phyloP scores from a whole-genome alignment of 2,113 vertebrate genomes.

The Fukomys damarensis region DNA sequence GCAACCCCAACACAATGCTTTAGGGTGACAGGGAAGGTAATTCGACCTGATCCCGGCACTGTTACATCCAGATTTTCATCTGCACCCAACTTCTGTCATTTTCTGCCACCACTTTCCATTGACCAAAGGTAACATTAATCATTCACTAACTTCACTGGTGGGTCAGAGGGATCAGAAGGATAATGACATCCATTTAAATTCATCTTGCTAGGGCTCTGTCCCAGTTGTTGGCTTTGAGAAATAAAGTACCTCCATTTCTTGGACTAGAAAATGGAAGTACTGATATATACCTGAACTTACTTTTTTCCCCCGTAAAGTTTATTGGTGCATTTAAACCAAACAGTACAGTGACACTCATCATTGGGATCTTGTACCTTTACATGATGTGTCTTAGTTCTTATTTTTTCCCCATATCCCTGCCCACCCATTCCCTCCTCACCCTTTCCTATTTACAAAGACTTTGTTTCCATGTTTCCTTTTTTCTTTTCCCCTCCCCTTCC shows the following conservation, averaged over 20 bases:
- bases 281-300: not conserved
- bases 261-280: not conserved
- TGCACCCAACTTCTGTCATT: not conserved
- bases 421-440: too few species aligned
- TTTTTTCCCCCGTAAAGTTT: too few species aligned
- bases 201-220: not conserved
- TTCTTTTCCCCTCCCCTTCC: too few species aligned
- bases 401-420: too few species aligned
- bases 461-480: too few species aligned
- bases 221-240: not conserved
- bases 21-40: not conserved
- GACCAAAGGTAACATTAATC: not conserved
- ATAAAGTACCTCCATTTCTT: not conserved
- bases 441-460: too few species aligned
- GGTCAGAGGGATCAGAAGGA: not conserved
- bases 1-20: slow-evolving; percentile 5
- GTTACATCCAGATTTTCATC: not conserved
- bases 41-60: not conserved
- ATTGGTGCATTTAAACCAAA: too few species aligned
- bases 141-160: not conserved
- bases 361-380: too few species aligned
- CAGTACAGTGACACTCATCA: too few species aligned
- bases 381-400: too few species aligned
- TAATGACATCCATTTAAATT: not conserved
- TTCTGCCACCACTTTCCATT: not conserved